Evolutionary conservation across 1,140 invertebrate genomes (phyloP).

Genomic region (Macrotrachela quadricornifera): DNA sequence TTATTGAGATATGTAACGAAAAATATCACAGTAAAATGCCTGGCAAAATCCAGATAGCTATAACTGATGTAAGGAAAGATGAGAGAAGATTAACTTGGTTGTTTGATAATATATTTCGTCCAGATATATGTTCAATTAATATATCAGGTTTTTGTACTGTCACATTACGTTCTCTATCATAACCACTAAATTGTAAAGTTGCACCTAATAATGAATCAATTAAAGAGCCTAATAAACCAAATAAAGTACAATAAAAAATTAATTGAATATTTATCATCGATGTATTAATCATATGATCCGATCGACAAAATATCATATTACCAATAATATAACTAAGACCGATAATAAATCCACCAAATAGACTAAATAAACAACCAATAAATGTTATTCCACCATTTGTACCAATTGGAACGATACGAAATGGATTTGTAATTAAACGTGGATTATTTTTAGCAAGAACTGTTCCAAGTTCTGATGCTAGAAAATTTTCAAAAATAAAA

Average conservation of each 20-base stretch:
- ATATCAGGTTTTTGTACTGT: neutral
- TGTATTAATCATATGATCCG: neutral
- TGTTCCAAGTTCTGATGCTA: too few species aligned
- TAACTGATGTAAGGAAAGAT: neutral
- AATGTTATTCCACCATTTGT: neutral
- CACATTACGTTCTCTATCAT: neutral
- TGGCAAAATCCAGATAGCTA: neutral
- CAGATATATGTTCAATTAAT: neutral
- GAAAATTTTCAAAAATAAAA: too few species aligned
- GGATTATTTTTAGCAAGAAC: too few species aligned
- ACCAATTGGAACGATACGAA: neutral
- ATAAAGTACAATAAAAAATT: neutral
- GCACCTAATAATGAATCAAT: neutral
- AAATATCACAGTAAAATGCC: too few species aligned
- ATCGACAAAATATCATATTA: neutral
- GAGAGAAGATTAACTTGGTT: constrained; percentile 3
- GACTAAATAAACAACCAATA: neutral
- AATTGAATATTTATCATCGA: neutral
- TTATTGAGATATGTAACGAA: too few species aligned
- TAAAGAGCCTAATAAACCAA: neutral
- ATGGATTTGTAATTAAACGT: too few species aligned
- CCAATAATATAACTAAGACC: neutral
- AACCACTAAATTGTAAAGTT: neutral
- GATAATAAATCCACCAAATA: neutral
- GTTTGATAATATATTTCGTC: constrained; percentile 1